A percentile compares a stretch with the other conserved stretches of the same genome.
Evolutionary conservation across 1,140 invertebrate species (phyloP).

Genomic region (Sycobia sp.): DNA sequence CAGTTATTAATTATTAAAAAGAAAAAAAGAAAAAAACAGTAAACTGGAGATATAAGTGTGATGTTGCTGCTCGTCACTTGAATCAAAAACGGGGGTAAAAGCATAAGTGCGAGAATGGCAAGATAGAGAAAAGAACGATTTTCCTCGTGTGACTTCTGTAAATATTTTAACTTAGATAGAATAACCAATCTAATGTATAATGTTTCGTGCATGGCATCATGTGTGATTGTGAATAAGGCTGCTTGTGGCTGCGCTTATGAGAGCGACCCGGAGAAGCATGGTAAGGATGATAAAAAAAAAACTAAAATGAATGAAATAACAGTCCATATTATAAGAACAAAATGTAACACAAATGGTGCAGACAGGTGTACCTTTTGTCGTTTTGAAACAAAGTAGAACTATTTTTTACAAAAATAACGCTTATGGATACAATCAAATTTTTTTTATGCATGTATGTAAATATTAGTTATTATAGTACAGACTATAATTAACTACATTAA

Average conservation of each 20-base stretch:
- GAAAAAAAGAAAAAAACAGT: constrained; percentile 9
- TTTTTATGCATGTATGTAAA: background rate
- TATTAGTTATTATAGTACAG: no score
- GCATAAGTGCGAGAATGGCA: background rate
- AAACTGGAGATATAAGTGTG: constrained; percentile 15
- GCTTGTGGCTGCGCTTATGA: constrained; percentile 39
- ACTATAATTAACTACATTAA: no score
- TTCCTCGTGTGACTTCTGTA: constrained; percentile 49
- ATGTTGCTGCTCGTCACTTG: constrained; percentile 23
- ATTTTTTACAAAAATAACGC: no score
- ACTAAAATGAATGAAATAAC: background rate
- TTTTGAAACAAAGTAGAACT: constrained; percentile 18
- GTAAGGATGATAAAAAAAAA: constrained; percentile 13
- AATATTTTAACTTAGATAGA: constrained; percentile 57
- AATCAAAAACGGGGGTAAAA: constrained; percentile 13
- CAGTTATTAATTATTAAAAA: constrained; percentile 23
- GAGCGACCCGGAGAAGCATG: background rate
- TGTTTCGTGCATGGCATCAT: constrained; percentile 53
- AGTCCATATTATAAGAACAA: constrained; percentile 5
- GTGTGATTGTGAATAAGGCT: constrained; percentile 60
- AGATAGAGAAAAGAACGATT: constrained; percentile 20
- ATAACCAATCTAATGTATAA: constrained; percentile 56
- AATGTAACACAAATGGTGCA: background rate
- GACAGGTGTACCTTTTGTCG: constrained; percentile 12
- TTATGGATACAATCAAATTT: no score